Evolutionary conservation across 2,113 vertebrate species (phyloP).

Genomic region (Spilogale gracilis): DNA sequence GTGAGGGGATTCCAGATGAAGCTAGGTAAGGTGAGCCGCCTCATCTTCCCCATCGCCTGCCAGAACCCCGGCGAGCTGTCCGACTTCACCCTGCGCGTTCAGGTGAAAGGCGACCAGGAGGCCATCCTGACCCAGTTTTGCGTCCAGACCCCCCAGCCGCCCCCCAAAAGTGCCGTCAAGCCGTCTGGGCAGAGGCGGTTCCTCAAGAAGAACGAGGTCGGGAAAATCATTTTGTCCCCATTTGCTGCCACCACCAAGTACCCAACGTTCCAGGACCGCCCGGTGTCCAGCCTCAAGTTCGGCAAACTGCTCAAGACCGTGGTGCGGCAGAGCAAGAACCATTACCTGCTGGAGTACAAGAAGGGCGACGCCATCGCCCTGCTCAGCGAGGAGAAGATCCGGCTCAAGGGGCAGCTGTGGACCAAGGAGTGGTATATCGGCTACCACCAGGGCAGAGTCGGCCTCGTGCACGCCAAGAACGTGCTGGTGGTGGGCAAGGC

Average conservation of each 20-base stretch:
- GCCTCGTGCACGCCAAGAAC: slow-evolving; percentile 96
- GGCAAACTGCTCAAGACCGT: slow-evolving; percentile 97
- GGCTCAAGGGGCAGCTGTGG: slow-evolving; percentile 96
- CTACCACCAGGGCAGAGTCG: slow-evolving; percentile 95
- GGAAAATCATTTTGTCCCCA: slow-evolving; percentile 96
- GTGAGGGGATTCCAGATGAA: slow-evolving; percentile 97
- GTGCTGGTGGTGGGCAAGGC: slow-evolving; percentile 94
- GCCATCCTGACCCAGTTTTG: slow-evolving; percentile 96
- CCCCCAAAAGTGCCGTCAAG: slow-evolving; percentile 92
- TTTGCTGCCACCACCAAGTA: slow-evolving; percentile 93
- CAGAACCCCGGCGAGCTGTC: slow-evolving; percentile 91
- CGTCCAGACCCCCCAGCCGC: slow-evolving; percentile 94
- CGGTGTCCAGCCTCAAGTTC: slow-evolving; percentile 93
- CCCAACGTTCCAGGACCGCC: slow-evolving; percentile 95
- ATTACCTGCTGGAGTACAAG: slow-evolving; percentile 96
- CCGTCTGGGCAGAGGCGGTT: slow-evolving; percentile 93
- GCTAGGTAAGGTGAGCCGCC: slow-evolving; percentile 95
- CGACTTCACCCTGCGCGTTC: slow-evolving; percentile 95
- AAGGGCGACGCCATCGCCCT: slow-evolving; percentile 95
- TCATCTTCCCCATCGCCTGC: slow-evolving; percentile 93
- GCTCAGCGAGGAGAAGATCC: slow-evolving; percentile 96
- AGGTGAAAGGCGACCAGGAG: slow-evolving; percentile 94
- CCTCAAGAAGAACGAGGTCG: slow-evolving; percentile 97
- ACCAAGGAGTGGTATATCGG: slow-evolving; percentile 99
- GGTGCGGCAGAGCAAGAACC: slow-evolving; percentile 95